Percentiles rank a stretch among this genome's conserved stretches.
Evolutionary conservation across 2,113 vertebrate species (phyloP).

Genomic region (Mustela lutreola): DNA sequence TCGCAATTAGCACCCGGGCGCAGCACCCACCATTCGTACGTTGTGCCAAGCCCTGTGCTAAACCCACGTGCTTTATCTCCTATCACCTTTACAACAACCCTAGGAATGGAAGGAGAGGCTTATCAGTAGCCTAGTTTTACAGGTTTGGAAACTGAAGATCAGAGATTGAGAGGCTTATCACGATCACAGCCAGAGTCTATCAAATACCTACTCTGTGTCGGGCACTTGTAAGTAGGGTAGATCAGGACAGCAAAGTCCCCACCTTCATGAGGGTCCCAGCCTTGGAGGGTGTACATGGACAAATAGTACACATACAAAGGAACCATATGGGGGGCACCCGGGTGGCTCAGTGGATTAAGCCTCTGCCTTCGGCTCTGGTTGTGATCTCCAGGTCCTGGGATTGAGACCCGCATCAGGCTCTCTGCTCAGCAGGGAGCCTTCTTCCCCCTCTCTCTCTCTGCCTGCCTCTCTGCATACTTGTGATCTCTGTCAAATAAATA

Average conservation of each 20-base stretch:
- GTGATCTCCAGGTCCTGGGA: too few species aligned
- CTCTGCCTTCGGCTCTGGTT: too few species aligned
- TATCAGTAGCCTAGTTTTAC: background rate
- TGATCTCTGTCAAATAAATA: too few species aligned
- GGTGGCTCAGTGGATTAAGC: too few species aligned
- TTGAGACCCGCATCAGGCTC: too few species aligned
- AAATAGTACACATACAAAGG: background rate
- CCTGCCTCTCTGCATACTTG: too few species aligned
- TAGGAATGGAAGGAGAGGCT: background rate
- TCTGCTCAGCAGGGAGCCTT: too few species aligned
- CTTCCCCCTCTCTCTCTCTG: too few species aligned
- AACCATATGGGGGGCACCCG: too few species aligned
- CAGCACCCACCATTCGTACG: background rate
- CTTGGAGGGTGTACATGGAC: background rate
- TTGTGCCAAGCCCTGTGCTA: background rate
- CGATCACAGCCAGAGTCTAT: background rate
- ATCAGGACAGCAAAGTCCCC: background rate
- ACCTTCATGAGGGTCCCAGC: background rate
- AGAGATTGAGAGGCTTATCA: constrained; percentile 1
- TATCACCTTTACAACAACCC: background rate
- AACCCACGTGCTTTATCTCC: background rate
- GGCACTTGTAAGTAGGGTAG: background rate
- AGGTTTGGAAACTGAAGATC: background rate
- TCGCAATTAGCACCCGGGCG: background rate
- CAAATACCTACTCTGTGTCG: background rate